Evolutionary conservation across 1,140 invertebrate genomes (phyloP), one percentile per base, ranked within the genome.

Genomic region (Drosophila ambigua): DNA sequence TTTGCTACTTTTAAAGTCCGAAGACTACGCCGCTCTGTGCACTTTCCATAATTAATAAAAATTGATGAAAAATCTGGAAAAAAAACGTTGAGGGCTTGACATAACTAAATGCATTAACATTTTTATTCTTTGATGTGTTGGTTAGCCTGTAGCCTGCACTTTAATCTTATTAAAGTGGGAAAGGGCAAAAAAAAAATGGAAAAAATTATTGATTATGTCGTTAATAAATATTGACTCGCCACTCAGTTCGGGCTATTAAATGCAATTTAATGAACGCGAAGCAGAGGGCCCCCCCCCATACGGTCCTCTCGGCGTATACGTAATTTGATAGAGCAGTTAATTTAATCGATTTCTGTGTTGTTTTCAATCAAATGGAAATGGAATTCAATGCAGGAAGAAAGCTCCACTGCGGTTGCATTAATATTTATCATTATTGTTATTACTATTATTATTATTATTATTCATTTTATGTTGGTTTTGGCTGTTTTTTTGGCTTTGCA

Each of bases 201-300:
- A 77, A 85, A 85, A 8, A 2, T 68, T 84, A 84, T 84, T 81
- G 78, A 84, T 84, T 79, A 84, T 77, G 59, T 87, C 64, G 65
- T 84, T 85, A 81, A 85, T 85, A 85, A 85, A 81, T 85, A 84
- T 85, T 84, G 77, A 80, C 82, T 80, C 57, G 55, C 55, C 57
- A 64, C 74, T 77, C 67, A 39, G 73, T 7, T 50, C 23, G 63
- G 76, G 77, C 81, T 84, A 85, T 79, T 84, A 79, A 83, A 77
- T 84, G 59, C 62, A 54, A 67, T 83, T 83, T 79, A 84, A 83
- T 75, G 75, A 54, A 68, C 41, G 79, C 35, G 35, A 28, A 28
- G 26, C 26, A 6, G 5, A 28, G 26, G 26, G 5, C 26, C 5
- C 1, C 60, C 53, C 41, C 49, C 67, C 50, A 79, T 63, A 20